Conservation (phyloP, 2,888 invertebrate species). For the Brenthis ino region DNA sequence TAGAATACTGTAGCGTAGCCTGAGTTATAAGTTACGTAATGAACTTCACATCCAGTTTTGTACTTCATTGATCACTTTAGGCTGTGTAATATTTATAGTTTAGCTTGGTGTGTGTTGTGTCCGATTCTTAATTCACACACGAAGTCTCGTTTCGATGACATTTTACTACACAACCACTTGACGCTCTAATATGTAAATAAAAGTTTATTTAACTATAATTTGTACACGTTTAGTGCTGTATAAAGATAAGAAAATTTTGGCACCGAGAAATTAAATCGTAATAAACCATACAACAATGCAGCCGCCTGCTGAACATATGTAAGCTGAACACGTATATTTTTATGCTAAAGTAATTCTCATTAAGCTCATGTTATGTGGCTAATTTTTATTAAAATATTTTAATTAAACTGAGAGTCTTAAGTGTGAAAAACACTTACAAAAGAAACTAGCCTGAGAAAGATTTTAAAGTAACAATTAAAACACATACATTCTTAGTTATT, state of each 20-base stretch:
- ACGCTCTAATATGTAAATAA: constrained; percentile 31
- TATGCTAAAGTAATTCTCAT: background rate
- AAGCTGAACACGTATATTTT: constrained; percentile 1
- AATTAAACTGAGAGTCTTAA: too few species aligned
- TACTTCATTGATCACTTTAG: constrained; percentile 71
- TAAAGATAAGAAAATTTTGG: constrained; percentile 34
- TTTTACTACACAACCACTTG: constrained; percentile 45
- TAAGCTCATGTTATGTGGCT: too few species aligned
- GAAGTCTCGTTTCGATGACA: constrained; percentile 41
- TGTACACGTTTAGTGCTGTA: constrained; percentile 37
- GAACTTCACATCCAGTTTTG: constrained; percentile 66
- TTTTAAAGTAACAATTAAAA: too few species aligned
- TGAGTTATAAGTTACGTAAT: constrained; percentile 33
- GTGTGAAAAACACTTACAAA: too few species aligned
- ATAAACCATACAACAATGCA: constrained; percentile 13
- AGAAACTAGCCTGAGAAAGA: too few species aligned
- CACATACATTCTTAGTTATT: background rate
- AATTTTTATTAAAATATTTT: too few species aligned
- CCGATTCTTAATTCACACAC: constrained; percentile 4
- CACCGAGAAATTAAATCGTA: constrained; percentile 32
- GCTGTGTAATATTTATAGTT: constrained; percentile 17
- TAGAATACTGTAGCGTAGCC: constrained; percentile 15
- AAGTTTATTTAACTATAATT: constrained; percentile 36
- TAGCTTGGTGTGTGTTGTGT: background rate
- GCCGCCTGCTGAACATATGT: constrained; percentile 9